These are phyloP conservation scores for Aproaerema taeniolella DNA, from an alignment of 2,888 invertebrate species.

Conservation along the genomic window DNA sequence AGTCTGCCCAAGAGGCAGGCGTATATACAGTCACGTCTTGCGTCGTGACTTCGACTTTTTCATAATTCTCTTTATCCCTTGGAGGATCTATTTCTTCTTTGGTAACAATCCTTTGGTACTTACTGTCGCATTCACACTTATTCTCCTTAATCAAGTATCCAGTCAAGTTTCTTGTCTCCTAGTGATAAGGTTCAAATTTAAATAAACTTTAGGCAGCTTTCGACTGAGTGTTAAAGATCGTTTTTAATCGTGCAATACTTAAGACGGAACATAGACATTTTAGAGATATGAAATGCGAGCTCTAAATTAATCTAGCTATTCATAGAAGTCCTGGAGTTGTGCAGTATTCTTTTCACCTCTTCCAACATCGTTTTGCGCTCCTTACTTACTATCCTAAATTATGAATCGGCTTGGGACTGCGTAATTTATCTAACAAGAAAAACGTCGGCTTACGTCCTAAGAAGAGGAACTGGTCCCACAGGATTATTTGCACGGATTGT, in stretches of 20 bases:
- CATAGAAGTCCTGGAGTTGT: no score
- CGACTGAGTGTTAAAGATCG: no score
- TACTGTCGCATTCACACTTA: background rate
- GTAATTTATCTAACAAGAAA: conserved; percentile 19
- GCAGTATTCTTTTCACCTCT: no score
- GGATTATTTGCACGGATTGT: conserved; percentile 31
- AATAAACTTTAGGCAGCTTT: no score
- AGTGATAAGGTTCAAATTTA: no score
- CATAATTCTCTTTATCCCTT: conserved; percentile 5
- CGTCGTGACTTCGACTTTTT: conserved; percentile 9
- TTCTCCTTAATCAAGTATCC: background rate
- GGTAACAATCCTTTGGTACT: background rate
- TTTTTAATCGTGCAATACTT: no score
- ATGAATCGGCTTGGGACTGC: background rate
- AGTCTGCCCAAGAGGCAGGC: background rate
- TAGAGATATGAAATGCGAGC: no score
- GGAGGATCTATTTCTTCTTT: background rate
- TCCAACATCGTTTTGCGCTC: no score
- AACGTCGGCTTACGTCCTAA: conserved; percentile 28
- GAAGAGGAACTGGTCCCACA: conserved; percentile 34
- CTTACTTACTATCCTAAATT: no score
- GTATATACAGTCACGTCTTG: conserved; percentile 5
- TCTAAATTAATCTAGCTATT: no score
- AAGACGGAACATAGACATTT: no score
- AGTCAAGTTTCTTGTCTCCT: no score